Evolutionary conservation across 2,888 invertebrate species (phyloP).

Genomic region (Drosophila mulleri): DNA sequence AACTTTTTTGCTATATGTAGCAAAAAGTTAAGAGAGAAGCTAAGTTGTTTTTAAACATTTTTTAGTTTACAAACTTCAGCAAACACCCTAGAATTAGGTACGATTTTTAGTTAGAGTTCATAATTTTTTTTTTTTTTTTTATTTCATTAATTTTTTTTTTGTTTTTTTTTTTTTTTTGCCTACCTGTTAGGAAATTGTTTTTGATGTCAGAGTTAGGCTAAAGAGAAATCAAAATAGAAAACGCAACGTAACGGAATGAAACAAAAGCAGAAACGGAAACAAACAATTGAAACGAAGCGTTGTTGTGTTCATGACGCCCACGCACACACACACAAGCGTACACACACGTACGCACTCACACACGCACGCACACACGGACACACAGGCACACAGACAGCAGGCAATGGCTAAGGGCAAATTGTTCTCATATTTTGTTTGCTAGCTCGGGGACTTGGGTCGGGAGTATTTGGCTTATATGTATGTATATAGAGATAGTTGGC

Average conservation of each 20-base stretch:
- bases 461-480: slow-evolving; percentile 7
- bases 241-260: slow-evolving; percentile 57
- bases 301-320: slow-evolving; percentile 32
- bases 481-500: neutral
- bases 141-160: neutral
- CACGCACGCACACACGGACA: slow-evolving; percentile 9
- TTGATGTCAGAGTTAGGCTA: slow-evolving; percentile 46
- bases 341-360: neutral
- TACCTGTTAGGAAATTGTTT: slow-evolving; percentile 54
- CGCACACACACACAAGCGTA: slow-evolving; percentile 13
- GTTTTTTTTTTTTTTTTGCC: slow-evolving; percentile 36
- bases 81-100: slow-evolving; percentile 53
- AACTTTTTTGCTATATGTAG: slow-evolving; percentile 11
- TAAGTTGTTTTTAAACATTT: slow-evolving; percentile 1
- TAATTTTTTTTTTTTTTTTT: neutral
- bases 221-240: slow-evolving; percentile 42
- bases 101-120: slow-evolving; percentile 28
- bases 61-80: slow-evolving; percentile 41
- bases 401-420: slow-evolving; percentile 29
- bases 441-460: neutral
- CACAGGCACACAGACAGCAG: slow-evolving; percentile 11
- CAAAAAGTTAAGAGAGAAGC: slow-evolving; percentile 12
- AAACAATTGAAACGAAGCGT: slow-evolving; percentile 45
- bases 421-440: slow-evolving; percentile 1
- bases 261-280: slow-evolving; percentile 55